Evolutionary conservation across 2,888 invertebrate species (phyloP).

Genomic region (Mantis religiosa): DNA sequence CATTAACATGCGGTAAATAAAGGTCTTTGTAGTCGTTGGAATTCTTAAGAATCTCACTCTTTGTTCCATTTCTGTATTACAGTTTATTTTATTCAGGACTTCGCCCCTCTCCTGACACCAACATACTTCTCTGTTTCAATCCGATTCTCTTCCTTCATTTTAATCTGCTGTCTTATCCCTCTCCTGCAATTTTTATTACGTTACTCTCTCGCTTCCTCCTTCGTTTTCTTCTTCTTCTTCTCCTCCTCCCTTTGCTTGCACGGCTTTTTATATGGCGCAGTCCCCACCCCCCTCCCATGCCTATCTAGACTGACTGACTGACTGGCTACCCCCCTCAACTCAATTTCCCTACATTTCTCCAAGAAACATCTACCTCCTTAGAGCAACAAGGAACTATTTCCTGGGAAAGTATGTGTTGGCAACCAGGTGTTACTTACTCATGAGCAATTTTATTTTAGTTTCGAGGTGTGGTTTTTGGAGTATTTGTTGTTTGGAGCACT

Average conservation of each 20-base stretch:
- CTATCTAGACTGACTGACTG: neutral
- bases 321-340: constrained; percentile 8
- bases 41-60: neutral
- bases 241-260: neutral
- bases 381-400: neutral
- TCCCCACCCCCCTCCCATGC: neutral
- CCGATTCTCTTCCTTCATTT: neutral
- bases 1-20: neutral
- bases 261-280: neutral
- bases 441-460: too few relatives aligned
- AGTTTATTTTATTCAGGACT: neutral
- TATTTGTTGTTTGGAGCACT: too few relatives aligned
- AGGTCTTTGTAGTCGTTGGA: neutral
- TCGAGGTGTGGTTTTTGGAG: too few relatives aligned
- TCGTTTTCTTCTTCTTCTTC: neutral
- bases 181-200: constrained; percentile 6
- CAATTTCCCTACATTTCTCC: constrained; percentile 10
- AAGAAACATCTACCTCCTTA: neutral
- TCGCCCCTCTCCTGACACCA: neutral
- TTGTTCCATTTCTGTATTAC: neutral
- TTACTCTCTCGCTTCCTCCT: neutral
- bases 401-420: neutral
- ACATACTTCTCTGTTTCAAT: neutral
- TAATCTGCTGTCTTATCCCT: constrained; percentile 8
- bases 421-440: too few relatives aligned